phyloP scores from a whole-genome alignment of 2,888 invertebrate species.

The Isoperla grammatica region DNA sequence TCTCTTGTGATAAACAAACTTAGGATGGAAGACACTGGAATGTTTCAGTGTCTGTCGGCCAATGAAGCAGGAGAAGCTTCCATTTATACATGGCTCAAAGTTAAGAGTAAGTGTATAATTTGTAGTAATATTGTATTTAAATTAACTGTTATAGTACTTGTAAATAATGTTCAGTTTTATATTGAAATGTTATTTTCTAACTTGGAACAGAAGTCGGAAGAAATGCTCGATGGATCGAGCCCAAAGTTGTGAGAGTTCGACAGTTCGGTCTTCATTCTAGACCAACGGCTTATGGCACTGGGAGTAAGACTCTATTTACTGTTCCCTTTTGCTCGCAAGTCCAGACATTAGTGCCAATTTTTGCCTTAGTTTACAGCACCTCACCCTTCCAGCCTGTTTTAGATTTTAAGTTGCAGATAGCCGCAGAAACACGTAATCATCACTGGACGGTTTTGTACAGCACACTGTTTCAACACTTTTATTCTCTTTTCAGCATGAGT shows the following conservation, averaged over 20 bases:
- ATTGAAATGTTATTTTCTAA: slow-evolving; percentile 27
- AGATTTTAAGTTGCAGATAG: slow-evolving; percentile 11
- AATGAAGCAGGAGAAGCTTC: slow-evolving; percentile 90
- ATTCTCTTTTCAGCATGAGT: slow-evolving; percentile 16
- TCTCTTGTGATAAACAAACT: slow-evolving; percentile 74
- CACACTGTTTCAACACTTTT: not conserved
- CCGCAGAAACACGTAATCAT: slow-evolving; percentile 9
- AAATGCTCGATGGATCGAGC: slow-evolving; percentile 43
- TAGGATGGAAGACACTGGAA: slow-evolving; percentile 80
- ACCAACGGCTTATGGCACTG: slow-evolving; percentile 23
- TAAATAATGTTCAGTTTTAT: not conserved
- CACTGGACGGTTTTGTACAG: slow-evolving; percentile 1
- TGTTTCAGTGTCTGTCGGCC: slow-evolving; percentile 90
- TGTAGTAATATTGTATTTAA: not conserved
- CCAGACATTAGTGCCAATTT: not conserved
- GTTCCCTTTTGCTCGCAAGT: slow-evolving; percentile 2
- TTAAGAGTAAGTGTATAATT: slow-evolving; percentile 75
- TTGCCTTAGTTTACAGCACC: not conserved
- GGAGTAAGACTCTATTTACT: slow-evolving; percentile 24
- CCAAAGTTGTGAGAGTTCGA: slow-evolving; percentile 45
- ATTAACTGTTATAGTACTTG: no score
- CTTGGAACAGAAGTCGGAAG: slow-evolving; percentile 40
- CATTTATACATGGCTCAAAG: slow-evolving; percentile 85
- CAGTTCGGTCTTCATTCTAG: slow-evolving; percentile 43
- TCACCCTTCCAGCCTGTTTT: slow-evolving; percentile 1